Conservation (phyloP, 2,113 vertebrate genomes). For the Sinocyclocheilus maitianheensis region DNA sequence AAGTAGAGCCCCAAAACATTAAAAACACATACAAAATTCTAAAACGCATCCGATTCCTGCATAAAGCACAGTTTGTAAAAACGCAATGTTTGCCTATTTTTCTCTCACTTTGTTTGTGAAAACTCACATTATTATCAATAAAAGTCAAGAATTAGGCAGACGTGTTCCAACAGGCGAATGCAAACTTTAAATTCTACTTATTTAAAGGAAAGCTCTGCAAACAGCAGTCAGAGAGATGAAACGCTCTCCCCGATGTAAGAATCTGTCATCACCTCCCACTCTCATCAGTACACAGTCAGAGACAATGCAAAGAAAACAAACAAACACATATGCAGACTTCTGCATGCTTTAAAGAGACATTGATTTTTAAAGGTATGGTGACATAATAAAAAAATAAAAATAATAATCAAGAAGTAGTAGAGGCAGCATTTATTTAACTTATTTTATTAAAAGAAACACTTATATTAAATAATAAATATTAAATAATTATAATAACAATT, state of each 20-base stretch:
- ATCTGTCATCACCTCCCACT: slow-evolving; percentile 27
- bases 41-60: not conserved
- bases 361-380: not conserved
- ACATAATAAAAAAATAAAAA: not conserved
- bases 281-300: slow-evolving; percentile 19
- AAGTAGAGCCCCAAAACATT: not conserved
- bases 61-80: not conserved
- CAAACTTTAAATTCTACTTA: not conserved
- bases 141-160: not conserved
- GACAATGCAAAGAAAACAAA: slow-evolving; percentile 10
- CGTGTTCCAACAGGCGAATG: not conserved
- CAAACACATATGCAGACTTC: not conserved
- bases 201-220: not conserved
- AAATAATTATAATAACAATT: too few species aligned
- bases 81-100: not conserved
- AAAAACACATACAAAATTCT: not conserved
- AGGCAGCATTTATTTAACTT: too few species aligned
- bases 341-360: not conserved
- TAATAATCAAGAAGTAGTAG: not conserved
- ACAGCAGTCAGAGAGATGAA: not conserved
- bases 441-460: too few species aligned
- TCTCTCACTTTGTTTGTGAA: not conserved
- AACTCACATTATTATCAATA: not conserved
- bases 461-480: too few species aligned
- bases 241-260: not conserved